phyloP scores from a whole-genome alignment of 2,113 vertebrate genomes.

The Arothron firmamentum region DNA sequence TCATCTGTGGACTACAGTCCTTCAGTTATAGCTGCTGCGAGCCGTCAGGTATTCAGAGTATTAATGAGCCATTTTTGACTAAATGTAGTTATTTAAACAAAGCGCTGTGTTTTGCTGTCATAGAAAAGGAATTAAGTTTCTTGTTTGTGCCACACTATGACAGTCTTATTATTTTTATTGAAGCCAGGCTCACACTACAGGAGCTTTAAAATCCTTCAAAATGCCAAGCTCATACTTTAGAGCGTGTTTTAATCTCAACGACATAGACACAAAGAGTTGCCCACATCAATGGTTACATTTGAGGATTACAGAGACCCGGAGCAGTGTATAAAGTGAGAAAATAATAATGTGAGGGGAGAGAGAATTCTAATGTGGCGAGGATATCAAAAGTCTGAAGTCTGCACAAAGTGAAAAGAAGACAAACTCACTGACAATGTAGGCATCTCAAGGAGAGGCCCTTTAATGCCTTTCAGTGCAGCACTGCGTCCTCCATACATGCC shows the following conservation, averaged over 20 bases:
- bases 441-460: conserved; percentile 3
- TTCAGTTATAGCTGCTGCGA: no score
- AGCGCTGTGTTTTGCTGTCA: no score
- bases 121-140: no score
- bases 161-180: no score
- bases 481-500: conserved; percentile 1
- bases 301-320: background rate
- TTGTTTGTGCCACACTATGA: no score
- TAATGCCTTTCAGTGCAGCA: background rate
- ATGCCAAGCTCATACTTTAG: background rate
- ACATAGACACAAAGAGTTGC: background rate
- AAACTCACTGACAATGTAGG: conserved; percentile 7
- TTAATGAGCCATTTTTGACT: no score
- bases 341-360: background rate
- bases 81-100: no score
- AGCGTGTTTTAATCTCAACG: background rate
- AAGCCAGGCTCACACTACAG: no score
- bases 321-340: background rate
- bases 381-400: background rate
- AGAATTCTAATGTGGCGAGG: background rate
- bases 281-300: background rate
- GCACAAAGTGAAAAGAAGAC: conserved; percentile 13
- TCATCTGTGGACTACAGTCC: no score
- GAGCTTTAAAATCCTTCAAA: background rate
- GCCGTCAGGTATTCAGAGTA: no score